Conservation (phyloP, 2,888 invertebrate species). For the Phortica okadai region DNA sequence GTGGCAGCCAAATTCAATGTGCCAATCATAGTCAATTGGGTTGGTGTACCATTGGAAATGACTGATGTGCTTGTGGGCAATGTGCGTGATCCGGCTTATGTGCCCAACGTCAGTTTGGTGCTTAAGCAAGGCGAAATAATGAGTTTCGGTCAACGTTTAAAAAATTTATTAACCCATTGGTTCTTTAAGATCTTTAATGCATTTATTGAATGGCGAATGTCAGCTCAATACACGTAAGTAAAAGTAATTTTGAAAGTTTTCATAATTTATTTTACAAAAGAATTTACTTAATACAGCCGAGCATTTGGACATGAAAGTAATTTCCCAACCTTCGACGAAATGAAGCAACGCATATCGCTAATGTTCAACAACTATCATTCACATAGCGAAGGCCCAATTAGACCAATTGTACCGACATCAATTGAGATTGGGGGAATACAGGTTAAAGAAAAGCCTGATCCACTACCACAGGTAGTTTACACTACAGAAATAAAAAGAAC, state of each 20-base stretch:
- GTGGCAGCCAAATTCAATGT: conserved; percentile 68
- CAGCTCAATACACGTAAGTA: not conserved
- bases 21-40: conserved; percentile 67
- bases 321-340: conserved; percentile 60
- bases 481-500: not conserved
- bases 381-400: conserved; percentile 64
- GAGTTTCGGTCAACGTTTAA: not conserved
- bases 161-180: not conserved
- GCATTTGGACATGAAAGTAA: conserved; percentile 45
- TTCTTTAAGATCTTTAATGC: not conserved
- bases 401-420: conserved; percentile 66
- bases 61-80: conserved; percentile 60
- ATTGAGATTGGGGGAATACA: conserved; percentile 74
- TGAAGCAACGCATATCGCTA: conserved; percentile 61
- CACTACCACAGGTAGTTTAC: conserved; percentile 65
- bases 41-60: conserved; percentile 48
- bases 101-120: conserved; percentile 55
- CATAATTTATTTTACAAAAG: not conserved
- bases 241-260: not conserved
- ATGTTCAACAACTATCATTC: conserved; percentile 68
- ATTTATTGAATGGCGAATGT: not conserved
- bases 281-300: conserved; percentile 32
- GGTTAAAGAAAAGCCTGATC: conserved; percentile 65
- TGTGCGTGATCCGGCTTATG: conserved; percentile 66
- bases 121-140: not conserved